A percentile compares a stretch with the other conserved stretches of the same genome.
These are phyloP conservation scores for Cyphomyrmex costatus DNA, from an alignment of 1,140 invertebrate genomes.

Conservation along the genomic window DNA sequence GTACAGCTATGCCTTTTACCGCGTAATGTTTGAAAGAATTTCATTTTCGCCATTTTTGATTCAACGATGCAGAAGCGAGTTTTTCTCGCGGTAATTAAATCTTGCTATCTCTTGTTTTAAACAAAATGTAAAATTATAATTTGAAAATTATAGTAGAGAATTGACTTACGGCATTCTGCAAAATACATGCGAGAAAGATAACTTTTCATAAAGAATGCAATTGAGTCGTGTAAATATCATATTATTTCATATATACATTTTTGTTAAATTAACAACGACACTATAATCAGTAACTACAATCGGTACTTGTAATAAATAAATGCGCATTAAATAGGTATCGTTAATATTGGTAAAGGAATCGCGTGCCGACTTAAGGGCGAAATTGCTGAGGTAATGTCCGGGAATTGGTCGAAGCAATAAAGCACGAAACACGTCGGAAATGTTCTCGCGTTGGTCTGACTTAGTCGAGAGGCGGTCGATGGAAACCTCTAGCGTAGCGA, in stretches of 20 bases:
- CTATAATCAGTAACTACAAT: neutral
- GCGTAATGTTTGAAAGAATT: neutral
- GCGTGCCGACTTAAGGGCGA: neutral
- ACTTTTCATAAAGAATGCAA: neutral
- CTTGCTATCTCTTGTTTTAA: neutral
- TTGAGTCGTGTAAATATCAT: neutral
- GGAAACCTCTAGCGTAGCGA: neutral
- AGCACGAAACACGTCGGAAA: constrained; percentile 3
- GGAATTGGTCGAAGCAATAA: neutral
- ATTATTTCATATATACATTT: neutral
- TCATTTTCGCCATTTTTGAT: neutral
- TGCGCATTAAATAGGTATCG: neutral
- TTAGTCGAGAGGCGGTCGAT: constrained; percentile 8
- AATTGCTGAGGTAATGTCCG: constrained; percentile 14
- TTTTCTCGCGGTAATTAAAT: neutral
- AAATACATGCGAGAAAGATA: neutral
- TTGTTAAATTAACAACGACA: neutral
- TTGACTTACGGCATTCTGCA: neutral
- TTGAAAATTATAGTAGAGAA: neutral
- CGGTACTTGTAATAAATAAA: no score
- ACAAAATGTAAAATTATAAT: neutral
- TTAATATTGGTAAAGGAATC: neutral
- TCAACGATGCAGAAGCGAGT: neutral
- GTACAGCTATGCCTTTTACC: neutral
- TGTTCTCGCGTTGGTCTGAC: constrained; percentile 7